Conservation (phyloP, 2,113 vertebrate species). For the Potamarius usumacintae region DNA sequence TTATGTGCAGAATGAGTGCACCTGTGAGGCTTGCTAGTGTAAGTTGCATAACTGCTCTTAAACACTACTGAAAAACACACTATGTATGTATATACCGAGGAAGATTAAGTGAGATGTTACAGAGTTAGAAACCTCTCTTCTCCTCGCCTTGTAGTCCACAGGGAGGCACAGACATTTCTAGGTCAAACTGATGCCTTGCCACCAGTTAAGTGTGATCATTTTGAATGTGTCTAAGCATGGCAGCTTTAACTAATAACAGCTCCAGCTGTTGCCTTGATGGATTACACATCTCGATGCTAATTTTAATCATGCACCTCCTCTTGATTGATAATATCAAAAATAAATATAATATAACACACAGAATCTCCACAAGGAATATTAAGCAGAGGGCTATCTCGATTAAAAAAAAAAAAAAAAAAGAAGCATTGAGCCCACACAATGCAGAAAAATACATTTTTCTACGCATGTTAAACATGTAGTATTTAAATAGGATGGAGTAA, state of each 20-base stretch:
- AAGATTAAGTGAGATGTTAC: conserved; percentile 18
- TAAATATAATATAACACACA: background rate
- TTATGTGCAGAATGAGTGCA: conserved; percentile 15
- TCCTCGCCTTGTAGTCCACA: background rate
- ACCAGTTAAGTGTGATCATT: conserved; percentile 55
- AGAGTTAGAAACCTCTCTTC: background rate
- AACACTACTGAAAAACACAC: background rate
- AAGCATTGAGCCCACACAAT: background rate
- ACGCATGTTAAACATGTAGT: background rate
- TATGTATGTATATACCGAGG: background rate
- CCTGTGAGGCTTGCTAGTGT: conserved; percentile 23
- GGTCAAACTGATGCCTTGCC: conserved; percentile 66
- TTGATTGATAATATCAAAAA: conserved; percentile 29
- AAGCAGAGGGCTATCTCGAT: background rate
- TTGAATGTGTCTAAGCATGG: conserved; percentile 66
- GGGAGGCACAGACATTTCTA: conserved; percentile 61
- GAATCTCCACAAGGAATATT: background rate
- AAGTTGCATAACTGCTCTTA: conserved; percentile 29
- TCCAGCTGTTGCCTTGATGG: conserved; percentile 43
- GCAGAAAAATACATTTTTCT: conserved; percentile 14
- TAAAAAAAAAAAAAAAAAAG: background rate
- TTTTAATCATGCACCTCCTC: conserved; percentile 28
- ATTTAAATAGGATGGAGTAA: conserved; percentile 14
- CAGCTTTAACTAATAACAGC: conserved; percentile 68
- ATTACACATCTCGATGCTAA: conserved; percentile 31